Evolutionary conservation across 2,888 invertebrate species (phyloP).

Genomic region (Cataglyphis livida): DNA sequence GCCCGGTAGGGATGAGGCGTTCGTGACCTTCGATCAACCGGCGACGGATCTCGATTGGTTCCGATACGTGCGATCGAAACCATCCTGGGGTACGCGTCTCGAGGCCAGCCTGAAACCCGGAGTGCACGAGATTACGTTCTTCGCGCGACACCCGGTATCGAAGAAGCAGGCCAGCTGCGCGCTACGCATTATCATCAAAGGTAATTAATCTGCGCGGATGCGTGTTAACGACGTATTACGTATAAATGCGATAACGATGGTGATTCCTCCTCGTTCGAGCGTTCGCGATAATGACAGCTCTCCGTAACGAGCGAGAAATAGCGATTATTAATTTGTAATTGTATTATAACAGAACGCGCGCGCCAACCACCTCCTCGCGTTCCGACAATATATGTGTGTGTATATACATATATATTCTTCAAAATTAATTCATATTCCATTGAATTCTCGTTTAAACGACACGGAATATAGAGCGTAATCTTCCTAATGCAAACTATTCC

Average conservation of each 20-base stretch:
- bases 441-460: neutral
- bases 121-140: constrained; percentile 86
- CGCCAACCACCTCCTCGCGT: neutral
- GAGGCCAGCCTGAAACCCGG: constrained; percentile 86
- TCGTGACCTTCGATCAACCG: constrained; percentile 86
- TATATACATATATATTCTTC: neutral
- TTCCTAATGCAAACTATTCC: neutral
- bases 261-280: constrained; percentile 24
- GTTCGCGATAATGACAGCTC: constrained; percentile 32
- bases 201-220: constrained; percentile 72
- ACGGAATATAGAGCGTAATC: neutral
- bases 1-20: constrained; percentile 84
- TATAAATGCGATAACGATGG: constrained; percentile 49
- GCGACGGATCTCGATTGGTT: constrained; percentile 87
- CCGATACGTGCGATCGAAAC: constrained; percentile 86
- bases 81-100: constrained; percentile 86
- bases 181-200: constrained; percentile 84
- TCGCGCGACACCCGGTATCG: constrained; percentile 86
- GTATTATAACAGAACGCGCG: neutral
- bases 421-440: neutral
- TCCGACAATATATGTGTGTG: neutral
- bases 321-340: constrained; percentile 45
- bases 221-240: constrained; percentile 59
- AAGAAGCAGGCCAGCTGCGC: constrained; percentile 86
- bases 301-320: neutral